Conservation (phyloP, 2,888 invertebrate species). For the Reticulitermes lucifugus region DNA sequence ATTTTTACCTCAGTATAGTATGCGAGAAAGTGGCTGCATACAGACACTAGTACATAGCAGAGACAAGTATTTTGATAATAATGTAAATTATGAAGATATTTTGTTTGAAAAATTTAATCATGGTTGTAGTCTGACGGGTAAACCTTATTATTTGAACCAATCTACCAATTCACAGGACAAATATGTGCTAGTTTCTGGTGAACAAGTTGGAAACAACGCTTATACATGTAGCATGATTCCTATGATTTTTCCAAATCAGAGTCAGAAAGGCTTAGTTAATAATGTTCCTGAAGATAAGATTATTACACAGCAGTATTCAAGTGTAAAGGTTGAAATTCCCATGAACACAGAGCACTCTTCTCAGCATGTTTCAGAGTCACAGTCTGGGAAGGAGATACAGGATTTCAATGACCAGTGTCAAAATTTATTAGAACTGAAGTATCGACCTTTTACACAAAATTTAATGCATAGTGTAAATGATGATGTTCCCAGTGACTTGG, state of each 20-base stretch:
- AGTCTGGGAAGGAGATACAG: background rate
- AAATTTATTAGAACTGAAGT: background rate
- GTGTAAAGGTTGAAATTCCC: background rate
- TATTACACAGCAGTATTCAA: background rate
- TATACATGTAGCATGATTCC: background rate
- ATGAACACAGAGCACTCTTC: background rate
- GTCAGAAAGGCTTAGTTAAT: background rate
- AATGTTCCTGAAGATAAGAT: background rate
- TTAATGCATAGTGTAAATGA: background rate
- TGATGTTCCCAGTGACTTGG: conserved; percentile 53
- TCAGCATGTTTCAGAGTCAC: background rate
- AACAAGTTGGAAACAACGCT: background rate
- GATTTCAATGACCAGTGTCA: background rate
- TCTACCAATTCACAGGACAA: background rate
- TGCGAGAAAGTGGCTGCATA: background rate
- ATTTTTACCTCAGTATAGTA: conserved; percentile 54
- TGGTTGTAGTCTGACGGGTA: background rate
- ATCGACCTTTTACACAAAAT: background rate
- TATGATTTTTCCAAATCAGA: background rate
- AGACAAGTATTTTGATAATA: background rate
- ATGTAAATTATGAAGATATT: background rate
- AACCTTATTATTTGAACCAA: conserved; percentile 25
- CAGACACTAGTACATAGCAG: conserved; percentile 1
- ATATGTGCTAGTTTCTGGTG: background rate
- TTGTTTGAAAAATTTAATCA: background rate